Evolutionary conservation across 2,888 invertebrate species (phyloP).

Genomic region (Microplitis deprimator): DNA sequence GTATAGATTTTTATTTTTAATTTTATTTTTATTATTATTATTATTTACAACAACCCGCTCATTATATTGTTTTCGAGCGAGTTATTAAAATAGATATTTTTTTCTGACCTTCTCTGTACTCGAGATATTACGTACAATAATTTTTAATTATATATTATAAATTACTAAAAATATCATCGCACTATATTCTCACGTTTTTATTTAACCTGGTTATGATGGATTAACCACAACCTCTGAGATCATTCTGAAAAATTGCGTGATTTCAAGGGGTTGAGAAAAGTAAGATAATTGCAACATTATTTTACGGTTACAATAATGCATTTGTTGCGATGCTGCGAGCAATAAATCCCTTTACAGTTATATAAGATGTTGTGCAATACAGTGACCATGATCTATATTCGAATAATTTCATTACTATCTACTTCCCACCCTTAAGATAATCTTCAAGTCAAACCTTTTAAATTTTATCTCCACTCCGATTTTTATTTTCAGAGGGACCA

Average conservation of each 20-base stretch:
- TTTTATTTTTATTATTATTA: constrained; percentile 41
- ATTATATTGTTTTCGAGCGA: constrained; percentile 1
- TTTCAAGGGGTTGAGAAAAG: constrained; percentile 14
- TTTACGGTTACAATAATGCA: constrained; percentile 31
- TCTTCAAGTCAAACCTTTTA: not conserved
- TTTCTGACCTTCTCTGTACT: constrained; percentile 1
- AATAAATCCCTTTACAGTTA: not conserved
- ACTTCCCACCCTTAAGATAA: not conserved
- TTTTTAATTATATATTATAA: constrained; percentile 32
- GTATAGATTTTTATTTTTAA: constrained; percentile 41
- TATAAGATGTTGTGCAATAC: not conserved
- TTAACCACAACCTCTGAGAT: constrained; percentile 38
- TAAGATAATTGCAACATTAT: constrained; percentile 33
- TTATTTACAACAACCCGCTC: constrained; percentile 31
- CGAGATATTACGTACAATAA: constrained; percentile 13
- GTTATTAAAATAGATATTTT: not conserved
- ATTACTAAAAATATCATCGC: constrained; percentile 3
- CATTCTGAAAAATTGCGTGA: constrained; percentile 46
- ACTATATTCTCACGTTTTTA: constrained; percentile 42
- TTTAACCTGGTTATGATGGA: constrained; percentile 21
- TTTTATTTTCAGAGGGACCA: too few relatives aligned
- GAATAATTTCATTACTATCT: not conserved
- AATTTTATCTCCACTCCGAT: too few relatives aligned
- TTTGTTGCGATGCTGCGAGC: not conserved
- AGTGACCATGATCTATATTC: not conserved